Conservation (phyloP, 2,113 vertebrate species). For the Peucedramus taeniatus region DNA sequence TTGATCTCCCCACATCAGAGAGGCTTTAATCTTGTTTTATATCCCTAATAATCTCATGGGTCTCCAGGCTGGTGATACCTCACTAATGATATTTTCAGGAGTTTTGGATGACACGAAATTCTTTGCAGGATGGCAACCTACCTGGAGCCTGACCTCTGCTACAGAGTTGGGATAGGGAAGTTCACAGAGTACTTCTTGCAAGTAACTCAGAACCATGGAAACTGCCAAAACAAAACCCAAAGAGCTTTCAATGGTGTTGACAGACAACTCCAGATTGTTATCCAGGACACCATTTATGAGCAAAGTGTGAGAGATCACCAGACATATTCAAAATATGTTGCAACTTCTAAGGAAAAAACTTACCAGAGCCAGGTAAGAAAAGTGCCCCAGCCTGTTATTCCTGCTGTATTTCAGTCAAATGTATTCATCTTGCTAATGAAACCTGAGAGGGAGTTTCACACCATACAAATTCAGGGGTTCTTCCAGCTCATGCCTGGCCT, state of each 20-base stretch:
- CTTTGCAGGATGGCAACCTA: neutral
- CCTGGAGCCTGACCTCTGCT: accelerated
- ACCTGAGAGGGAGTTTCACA: neutral
- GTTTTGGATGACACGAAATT: neutral
- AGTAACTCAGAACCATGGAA: neutral
- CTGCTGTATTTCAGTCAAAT: neutral
- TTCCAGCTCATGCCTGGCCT: neutral
- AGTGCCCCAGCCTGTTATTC: neutral
- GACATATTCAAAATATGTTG: neutral
- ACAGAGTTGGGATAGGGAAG: neutral
- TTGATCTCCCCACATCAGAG: neutral
- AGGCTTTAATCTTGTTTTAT: neutral
- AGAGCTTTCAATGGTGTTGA: neutral
- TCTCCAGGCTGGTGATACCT: neutral
- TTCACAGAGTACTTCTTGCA: neutral
- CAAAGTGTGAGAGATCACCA: neutral
- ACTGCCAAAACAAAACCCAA: neutral
- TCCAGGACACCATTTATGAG: accelerated
- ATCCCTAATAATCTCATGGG: neutral
- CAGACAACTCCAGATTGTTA: neutral
- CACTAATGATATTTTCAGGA: neutral
- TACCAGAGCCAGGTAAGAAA: neutral
- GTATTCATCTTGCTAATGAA: neutral
- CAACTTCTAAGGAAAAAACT: neutral
- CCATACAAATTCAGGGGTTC: neutral